These are phyloP conservation scores for Zaprionus taronus DNA, from an alignment of 1,140 invertebrate genomes.

Conservation along the genomic window DNA sequence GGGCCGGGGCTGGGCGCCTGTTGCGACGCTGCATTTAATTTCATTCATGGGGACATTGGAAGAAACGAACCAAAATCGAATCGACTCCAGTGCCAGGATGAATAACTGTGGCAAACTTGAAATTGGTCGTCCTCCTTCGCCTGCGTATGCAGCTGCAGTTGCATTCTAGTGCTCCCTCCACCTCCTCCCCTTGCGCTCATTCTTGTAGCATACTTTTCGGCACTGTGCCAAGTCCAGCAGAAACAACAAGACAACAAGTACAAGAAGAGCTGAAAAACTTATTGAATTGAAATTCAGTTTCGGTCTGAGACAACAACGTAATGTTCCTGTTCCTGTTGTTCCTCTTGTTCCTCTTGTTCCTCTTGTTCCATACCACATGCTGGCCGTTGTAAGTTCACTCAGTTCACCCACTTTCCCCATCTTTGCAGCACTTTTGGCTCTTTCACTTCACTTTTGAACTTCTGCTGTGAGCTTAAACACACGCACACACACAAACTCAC, in stretches of 20 bases:
- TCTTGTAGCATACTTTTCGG: slow-evolving; percentile 36
- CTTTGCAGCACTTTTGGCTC: slow-evolving; percentile 14
- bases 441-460: slow-evolving; percentile 29
- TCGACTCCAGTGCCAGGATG: slow-evolving; percentile 27
- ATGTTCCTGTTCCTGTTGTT: slow-evolving; percentile 38
- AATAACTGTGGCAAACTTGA: slow-evolving; percentile 22
- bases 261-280: slow-evolving; percentile 47
- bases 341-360: slow-evolving; percentile 13
- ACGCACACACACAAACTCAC: neutral
- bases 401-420: slow-evolving; percentile 2
- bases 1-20: slow-evolving; percentile 27
- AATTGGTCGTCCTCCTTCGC: neutral
- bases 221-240: slow-evolving; percentile 29
- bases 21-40: slow-evolving; percentile 61
- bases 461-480: neutral
- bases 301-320: slow-evolving; percentile 49
- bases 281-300: slow-evolving; percentile 64
- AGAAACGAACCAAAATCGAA: slow-evolving; percentile 53
- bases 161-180: neutral
- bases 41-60: slow-evolving; percentile 48
- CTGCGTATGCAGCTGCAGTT: neutral
- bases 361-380: slow-evolving; percentile 33
- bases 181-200: neutral
- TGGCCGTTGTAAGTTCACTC: slow-evolving; percentile 22
- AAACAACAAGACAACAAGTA: slow-evolving; percentile 26